Conservation (phyloP, 2,797 vertebrate species). For the Fringilla coelebs region DNA sequence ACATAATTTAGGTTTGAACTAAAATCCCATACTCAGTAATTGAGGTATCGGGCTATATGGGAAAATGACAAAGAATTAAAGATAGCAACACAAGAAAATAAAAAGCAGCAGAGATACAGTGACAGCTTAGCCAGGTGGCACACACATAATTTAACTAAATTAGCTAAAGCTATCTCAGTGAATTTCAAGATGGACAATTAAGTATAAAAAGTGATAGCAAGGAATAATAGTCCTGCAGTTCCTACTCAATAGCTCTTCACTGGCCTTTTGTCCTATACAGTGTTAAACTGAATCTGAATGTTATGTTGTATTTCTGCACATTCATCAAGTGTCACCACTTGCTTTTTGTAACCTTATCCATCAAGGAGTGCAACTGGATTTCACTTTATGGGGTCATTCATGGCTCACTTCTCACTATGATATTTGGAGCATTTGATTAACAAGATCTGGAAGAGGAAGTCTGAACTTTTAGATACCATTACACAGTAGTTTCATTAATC, state of each 20-base stretch:
- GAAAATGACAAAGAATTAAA: not conserved
- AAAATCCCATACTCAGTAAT: not conserved
- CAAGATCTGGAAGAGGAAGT: not conserved
- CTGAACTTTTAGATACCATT: not conserved
- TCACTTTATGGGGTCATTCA: not conserved
- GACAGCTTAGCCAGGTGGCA: not conserved
- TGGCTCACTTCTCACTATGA: not conserved
- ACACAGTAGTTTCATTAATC: not conserved
- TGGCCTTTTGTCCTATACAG: not conserved
- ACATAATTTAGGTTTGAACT: not conserved
- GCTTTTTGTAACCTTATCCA: not conserved
- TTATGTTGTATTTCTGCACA: not conserved
- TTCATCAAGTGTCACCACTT: not conserved
- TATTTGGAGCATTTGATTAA: not conserved
- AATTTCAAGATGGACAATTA: not conserved
- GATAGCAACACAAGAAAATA: not conserved
- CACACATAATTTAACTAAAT: not conserved
- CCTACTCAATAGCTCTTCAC: not conserved
- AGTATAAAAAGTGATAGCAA: not conserved
- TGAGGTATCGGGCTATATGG: fast-evolving
- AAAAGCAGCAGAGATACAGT: not conserved
- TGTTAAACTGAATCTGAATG: not conserved
- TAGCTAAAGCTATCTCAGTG: not conserved
- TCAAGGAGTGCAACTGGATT: not conserved
- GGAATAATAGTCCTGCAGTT: not conserved